Base-by-base conservation (phyloP, 2,113 vertebrate genomes). In the Thamnaconus septentrionalis region DNA sequence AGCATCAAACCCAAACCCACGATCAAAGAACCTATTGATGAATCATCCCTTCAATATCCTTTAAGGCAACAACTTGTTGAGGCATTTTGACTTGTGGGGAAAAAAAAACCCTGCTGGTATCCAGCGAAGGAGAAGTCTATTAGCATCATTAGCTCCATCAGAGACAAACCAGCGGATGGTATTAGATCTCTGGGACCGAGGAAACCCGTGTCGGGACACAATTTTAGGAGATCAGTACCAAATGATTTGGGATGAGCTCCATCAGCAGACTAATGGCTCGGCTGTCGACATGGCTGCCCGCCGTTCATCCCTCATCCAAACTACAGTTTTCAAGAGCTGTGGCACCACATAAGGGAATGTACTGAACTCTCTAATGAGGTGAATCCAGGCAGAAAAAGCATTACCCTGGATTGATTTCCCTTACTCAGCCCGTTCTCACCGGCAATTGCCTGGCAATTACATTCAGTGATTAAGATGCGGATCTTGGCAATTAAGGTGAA, bases 21-120 rank as follows among this genome's bases (percentile, higher is more conserved):
- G 71, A 87, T 90, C 81, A 84, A 85, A 88, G 77, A 53, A 59
- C 18, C 7, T 59, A 67, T 56, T 61, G 61, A 77, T 53, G 55
- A 65, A 68, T 48, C 55, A 82, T 75, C 50, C 53, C 46, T 76
- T 64, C 53, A 64, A 64, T 83, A 61, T 77, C 76, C 18, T 11
- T 59, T 62, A 59, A 47, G 63, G 59, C 63, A 53, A 45, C 56
- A 59, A 69, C 44, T 64, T 53, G n/a, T 18, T 73, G 51, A 80
- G 71, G n/a, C 59, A 60, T 65, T 67, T 73, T 10, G 55, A 10
- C 61, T 7, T 50, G 43, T 41, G 18, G 18, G 18, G 18, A 2
- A 2, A 31, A 31, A 31, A 31, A 31, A 31, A 31, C 18, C 18
- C 10, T 52, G 56, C 65, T 59, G 39, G 31, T 57, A 51, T 50